phyloP scores from a whole-genome alignment of 2,888 invertebrate species.

The Listrodromus nycthemerus region DNA sequence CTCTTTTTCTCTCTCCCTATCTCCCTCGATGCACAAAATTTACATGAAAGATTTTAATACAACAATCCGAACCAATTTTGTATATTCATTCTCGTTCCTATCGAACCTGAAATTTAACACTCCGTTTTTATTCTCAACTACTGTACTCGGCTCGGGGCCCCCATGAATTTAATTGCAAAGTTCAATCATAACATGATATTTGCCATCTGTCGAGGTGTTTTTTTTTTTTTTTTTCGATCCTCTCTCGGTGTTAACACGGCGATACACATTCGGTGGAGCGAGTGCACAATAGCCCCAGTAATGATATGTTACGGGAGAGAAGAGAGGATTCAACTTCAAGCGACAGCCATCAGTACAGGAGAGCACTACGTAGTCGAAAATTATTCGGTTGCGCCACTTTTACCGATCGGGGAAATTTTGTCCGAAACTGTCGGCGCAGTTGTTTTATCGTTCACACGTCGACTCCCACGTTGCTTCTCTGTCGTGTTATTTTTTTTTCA shows the following conservation, averaged over 20 bases:
- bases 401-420: slow-evolving; percentile 59
- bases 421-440: slow-evolving; percentile 5
- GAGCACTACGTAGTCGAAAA: slow-evolving; percentile 46
- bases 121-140: not conserved
- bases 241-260: slow-evolving; percentile 13
- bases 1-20: slow-evolving; percentile 68
- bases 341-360: slow-evolving; percentile 42
- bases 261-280: slow-evolving; percentile 15
- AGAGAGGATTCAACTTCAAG: slow-evolving; percentile 28
- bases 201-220: slow-evolving; percentile 82
- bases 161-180: slow-evolving; percentile 69
- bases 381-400: slow-evolving; percentile 22
- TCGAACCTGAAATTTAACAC: slow-evolving; percentile 14
- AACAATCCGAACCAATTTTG: slow-evolving; percentile 7
- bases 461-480: too few relatives aligned
- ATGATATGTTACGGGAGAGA: slow-evolving; percentile 29
- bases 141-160: not conserved
- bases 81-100: slow-evolving; percentile 23
- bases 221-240: slow-evolving; percentile 40
- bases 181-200: slow-evolving; percentile 80
- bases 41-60: slow-evolving; percentile 56
- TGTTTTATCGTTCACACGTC: too few relatives aligned
- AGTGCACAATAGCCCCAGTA: slow-evolving; percentile 8
- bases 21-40: slow-evolving; percentile 74
- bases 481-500: not conserved